A percentile compares a stretch with the other conserved stretches of the same genome.
These are phyloP conservation scores for Trichosurus vulpecula DNA, from an alignment of 2,797 vertebrate genomes.

Conservation along the genomic window DNA sequence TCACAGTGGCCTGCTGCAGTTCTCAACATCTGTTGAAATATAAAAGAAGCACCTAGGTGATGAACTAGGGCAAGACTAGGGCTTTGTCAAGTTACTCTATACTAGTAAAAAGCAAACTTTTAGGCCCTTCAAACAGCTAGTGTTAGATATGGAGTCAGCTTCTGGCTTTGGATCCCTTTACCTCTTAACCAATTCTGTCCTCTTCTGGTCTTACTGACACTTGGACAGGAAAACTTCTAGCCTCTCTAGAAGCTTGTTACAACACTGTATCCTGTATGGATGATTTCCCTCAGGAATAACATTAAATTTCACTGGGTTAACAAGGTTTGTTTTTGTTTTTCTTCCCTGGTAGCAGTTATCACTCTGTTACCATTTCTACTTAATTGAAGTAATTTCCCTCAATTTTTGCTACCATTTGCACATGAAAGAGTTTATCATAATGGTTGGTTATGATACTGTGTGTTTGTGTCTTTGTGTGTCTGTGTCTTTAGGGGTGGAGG, in stretches of 20 bases:
- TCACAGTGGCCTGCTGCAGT: slow-evolving; percentile 42
- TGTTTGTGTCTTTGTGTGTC: not conserved
- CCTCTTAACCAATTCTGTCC: slow-evolving; percentile 22
- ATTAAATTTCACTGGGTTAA: not conserved
- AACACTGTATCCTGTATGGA: not conserved
- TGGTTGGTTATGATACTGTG: not conserved
- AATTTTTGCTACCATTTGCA: not conserved
- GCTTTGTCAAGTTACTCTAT: slow-evolving; percentile 36
- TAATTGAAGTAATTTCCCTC: not conserved
- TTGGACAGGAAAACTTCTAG: not conserved
- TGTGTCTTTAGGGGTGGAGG: not conserved
- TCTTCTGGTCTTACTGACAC: slow-evolving; percentile 44
- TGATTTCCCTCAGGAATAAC: not conserved
- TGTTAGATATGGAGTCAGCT: not conserved
- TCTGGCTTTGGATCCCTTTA: not conserved
- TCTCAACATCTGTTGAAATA: slow-evolving; percentile 53
- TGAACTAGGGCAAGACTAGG: not conserved
- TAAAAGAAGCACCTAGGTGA: slow-evolving; percentile 5
- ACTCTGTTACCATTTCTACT: not conserved
- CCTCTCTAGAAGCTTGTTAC: not conserved
- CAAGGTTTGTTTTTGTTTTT: not conserved
- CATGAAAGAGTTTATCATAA: not conserved
- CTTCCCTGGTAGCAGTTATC: not conserved
- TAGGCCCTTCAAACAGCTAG: slow-evolving; percentile 56
- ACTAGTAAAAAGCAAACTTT: slow-evolving; percentile 51